phyloP scores from a whole-genome alignment of 2,888 invertebrate genomes.

The Thera britannica region DNA sequence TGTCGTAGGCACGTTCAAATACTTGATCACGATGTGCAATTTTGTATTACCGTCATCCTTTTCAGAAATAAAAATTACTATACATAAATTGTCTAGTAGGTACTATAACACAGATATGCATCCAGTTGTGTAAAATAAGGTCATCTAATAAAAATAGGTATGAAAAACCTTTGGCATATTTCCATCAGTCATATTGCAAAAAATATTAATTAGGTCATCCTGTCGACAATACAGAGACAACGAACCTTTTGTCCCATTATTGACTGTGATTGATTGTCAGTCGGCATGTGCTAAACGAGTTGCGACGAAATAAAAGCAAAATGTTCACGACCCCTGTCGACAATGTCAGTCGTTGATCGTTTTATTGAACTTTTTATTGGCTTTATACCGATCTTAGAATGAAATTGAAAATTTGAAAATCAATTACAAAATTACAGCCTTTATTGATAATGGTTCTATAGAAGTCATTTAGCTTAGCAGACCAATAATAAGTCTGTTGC shows the following conservation, averaged over 20 bases:
- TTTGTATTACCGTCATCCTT: too few species aligned
- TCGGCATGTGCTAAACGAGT: constrained; percentile 79
- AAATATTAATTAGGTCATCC: constrained; percentile 69
- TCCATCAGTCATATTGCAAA: constrained; percentile 45
- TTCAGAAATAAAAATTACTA: too few species aligned
- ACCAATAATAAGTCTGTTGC: too few species aligned
- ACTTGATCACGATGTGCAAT: too few species aligned
- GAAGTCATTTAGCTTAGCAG: too few species aligned
- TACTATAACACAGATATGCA: background rate
- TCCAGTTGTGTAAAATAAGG: background rate
- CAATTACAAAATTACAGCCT: background rate
- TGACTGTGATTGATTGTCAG: constrained; percentile 83
- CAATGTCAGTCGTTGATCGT: constrained; percentile 73
- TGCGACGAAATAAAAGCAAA: constrained; percentile 77
- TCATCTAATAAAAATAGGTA: constrained; percentile 11
- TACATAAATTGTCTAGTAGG: too few species aligned
- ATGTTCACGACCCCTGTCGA: constrained; percentile 74
- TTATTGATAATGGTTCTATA: too few species aligned
- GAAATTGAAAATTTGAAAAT: background rate
- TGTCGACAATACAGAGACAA: constrained; percentile 67
- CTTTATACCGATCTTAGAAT: constrained; percentile 44
- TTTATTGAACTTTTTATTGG: constrained; percentile 74
- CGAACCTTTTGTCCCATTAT: constrained; percentile 75
- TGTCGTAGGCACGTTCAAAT: too few species aligned
- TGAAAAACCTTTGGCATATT: constrained; percentile 4